These are phyloP conservation scores for Calcarius lapponicus DNA, from an alignment of 2,797 vertebrate species.

Conservation along the genomic window DNA sequence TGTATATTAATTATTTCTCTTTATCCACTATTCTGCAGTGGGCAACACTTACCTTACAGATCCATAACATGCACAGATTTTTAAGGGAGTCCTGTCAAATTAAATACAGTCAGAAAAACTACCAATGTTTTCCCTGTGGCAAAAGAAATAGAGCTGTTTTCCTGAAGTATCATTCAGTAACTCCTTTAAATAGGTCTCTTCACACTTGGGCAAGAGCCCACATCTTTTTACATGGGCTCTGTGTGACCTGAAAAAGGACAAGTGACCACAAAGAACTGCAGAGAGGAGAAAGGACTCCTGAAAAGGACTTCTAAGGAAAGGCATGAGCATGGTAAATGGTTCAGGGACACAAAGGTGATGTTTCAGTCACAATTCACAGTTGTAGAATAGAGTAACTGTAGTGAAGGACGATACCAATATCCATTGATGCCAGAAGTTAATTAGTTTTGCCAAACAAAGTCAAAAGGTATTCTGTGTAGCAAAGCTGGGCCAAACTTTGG, in stretches of 20 bases:
- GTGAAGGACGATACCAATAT: not conserved
- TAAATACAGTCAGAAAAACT: not conserved
- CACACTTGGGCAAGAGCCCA: not conserved
- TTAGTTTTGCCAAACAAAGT: not conserved
- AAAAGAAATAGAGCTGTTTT: not conserved
- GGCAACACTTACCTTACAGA: not conserved
- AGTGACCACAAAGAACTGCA: not conserved
- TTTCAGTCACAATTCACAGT: not conserved
- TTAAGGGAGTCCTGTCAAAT: not conserved
- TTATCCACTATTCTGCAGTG: not conserved
- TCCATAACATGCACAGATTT: not conserved
- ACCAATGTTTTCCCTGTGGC: not conserved
- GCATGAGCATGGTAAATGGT: not conserved
- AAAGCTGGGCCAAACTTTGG: not conserved
- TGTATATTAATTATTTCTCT: not conserved
- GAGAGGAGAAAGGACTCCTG: not conserved
- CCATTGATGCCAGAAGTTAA: not conserved
- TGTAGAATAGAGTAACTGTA: not conserved
- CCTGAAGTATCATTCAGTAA: not conserved
- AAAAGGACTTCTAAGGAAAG: not conserved
- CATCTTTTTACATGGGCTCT: not conserved
- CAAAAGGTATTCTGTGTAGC: not conserved
- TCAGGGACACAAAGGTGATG: not conserved
- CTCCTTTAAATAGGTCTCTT: not conserved
- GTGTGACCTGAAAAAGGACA: not conserved